Base-by-base conservation (phyloP, 2,888 invertebrate species). In the Cephalotes varians region DNA sequence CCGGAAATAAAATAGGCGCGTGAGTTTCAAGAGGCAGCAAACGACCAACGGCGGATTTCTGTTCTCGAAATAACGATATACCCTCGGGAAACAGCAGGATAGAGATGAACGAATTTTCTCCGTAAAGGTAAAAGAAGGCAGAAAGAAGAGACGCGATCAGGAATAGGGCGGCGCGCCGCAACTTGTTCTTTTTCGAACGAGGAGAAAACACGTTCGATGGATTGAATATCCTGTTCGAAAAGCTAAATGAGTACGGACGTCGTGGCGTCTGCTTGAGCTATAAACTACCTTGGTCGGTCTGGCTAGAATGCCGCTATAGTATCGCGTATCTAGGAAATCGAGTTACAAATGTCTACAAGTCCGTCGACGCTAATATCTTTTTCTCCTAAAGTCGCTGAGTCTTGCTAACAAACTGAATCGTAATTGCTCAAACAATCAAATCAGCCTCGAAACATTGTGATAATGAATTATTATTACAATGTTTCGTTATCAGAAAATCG, bases 231-330 rank as follows among this genome's bases (percentile, higher is more conserved):
- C 80, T 85, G 79, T 54, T 71, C 49, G 72, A 82, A 81, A 67
- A 81, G 81, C 65, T 73, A 88, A 88, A 88, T 88, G 85, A 88
- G 86, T 85, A 83, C 80, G 81, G 65, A 73, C 77, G 77, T 82
- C 65, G 65, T 44, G 71, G 80, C 85, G 81, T 72, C 88, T 81
- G 85, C 77, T 85, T 76, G 82, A 60, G 54, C 72, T 54, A 81
- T 81, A 77, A 85, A 83, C 85, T 79, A 77, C 49, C 54, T 40
- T 25, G 21, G 21, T 74, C 54, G 47, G 31, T 74, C 54, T 28
- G 31, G 34, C n/a, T 56, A 18, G 37, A 74, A 81, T 34, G 15
- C 62, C 31, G 21, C n/a, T 74, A 74, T 34, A 44, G 40, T 44
- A 54, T 81, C 65, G 56, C 28, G 56, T 81, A 77, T 64, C 62